phyloP scores from a whole-genome alignment of 2,797 vertebrate genomes.

The Silurus aristotelis region DNA sequence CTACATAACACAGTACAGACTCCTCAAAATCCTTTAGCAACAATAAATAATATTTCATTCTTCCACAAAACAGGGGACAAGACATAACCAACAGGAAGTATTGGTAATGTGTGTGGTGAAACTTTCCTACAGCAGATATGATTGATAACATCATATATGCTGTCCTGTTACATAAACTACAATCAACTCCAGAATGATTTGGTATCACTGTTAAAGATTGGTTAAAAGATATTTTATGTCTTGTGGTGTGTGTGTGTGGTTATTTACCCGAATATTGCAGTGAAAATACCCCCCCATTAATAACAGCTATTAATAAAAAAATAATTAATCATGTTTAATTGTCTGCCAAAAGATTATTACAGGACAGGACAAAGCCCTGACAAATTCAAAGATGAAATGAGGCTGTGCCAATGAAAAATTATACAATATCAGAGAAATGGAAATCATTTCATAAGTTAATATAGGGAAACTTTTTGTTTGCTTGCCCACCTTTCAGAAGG shows the following conservation, averaged over 20 bases:
- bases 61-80: not conserved
- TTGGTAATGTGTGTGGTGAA: no score
- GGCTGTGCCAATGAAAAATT: not conserved
- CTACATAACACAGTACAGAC: not conserved
- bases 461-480: not conserved
- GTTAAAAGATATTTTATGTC: not conserved
- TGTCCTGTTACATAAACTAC: not conserved
- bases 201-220: not conserved
- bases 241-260: not conserved
- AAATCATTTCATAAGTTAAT: not conserved
- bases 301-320: not conserved
- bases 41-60: not conserved
- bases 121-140: no score
- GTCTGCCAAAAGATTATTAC: not conserved
- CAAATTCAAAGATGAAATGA: not conserved
- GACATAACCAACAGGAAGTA: not conserved
- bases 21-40: not conserved
- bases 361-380: not conserved
- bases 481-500: not conserved
- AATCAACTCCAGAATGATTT: not conserved
- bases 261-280: not conserved
- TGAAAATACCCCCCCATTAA: not conserved
- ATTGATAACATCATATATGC: no score
- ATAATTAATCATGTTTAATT: not conserved
- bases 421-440: not conserved